Evolutionary conservation across 2,888 invertebrate genomes (phyloP).

Genomic region (Cataglyphis albicans): DNA sequence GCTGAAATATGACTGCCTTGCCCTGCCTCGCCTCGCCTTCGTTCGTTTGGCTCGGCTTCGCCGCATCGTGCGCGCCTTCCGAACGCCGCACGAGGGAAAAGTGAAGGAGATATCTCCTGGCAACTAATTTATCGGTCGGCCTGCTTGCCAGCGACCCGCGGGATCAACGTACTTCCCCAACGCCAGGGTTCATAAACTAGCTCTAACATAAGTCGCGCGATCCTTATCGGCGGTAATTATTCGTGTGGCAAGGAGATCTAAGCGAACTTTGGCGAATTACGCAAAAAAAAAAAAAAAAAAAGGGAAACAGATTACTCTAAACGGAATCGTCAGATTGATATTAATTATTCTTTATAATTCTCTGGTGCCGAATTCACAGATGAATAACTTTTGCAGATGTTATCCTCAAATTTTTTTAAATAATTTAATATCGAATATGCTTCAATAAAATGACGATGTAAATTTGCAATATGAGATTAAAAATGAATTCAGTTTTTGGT

Average conservation of each 20-base stretch:
- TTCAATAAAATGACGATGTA: background rate
- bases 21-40: slow-evolving; percentile 72
- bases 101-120: slow-evolving; percentile 74
- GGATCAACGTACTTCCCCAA: slow-evolving; percentile 69
- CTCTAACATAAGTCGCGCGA: slow-evolving; percentile 53
- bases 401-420: background rate
- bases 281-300: background rate
- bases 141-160: slow-evolving; percentile 63
- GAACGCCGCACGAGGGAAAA: slow-evolving; percentile 72
- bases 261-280: background rate
- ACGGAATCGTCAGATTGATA: background rate
- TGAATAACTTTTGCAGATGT: background rate
- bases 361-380: background rate
- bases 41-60: slow-evolving; percentile 60
- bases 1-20: slow-evolving; percentile 84
- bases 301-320: background rate
- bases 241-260: background rate
- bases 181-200: slow-evolving; percentile 48
- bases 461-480: background rate
- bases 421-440: background rate
- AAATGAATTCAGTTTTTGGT: background rate
- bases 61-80: slow-evolving; percentile 67
- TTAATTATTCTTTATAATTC: background rate
- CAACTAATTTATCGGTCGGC: slow-evolving; percentile 76
- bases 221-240: slow-evolving; percentile 33